Evolutionary conservation across 92 coral and sea anemone species (phyloP).

Genomic region (Hydrozoanthus gracilis): DNA sequence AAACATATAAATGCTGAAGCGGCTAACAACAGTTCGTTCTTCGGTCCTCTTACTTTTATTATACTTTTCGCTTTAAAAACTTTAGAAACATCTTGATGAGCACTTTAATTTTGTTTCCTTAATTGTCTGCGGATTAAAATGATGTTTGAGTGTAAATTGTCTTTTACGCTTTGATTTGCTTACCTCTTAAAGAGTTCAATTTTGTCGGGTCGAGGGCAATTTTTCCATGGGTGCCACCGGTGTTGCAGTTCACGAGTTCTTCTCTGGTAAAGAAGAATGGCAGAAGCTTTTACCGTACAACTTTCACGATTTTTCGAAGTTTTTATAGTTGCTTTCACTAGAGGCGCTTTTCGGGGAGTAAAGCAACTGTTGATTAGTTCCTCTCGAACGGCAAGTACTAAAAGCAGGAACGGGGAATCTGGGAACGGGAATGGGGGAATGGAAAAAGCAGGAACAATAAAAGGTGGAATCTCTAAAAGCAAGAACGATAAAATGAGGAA

Average conservation of each 20-base stretch:
- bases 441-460: no score
- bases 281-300: no score
- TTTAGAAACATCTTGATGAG: neutral
- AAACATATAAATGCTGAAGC: neutral
- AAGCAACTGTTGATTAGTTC: neutral
- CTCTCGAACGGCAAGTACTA: neutral
- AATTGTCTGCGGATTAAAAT: neutral
- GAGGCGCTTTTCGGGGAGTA: neutral
- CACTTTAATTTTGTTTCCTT: neutral
- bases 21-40: neutral
- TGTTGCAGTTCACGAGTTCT: neutral
- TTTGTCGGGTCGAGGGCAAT: constrained; percentile 10
- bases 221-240: constrained; percentile 17
- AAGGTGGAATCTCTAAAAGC: no score
- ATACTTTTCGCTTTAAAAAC: neutral
- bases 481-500: no score
- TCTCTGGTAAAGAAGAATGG: neutral
- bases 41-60: neutral
- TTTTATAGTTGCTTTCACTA: neutral
- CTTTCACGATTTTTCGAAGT: no score
- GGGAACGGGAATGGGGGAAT: no score
- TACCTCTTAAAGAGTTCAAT: neutral
- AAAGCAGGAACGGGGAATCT: no score
- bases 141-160: neutral
- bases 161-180: neutral